Percentiles rank a stretch among this genome's conserved stretches.
Conservation (phyloP, 2,888 invertebrate species). For the Scaptomyza flava region DNA sequence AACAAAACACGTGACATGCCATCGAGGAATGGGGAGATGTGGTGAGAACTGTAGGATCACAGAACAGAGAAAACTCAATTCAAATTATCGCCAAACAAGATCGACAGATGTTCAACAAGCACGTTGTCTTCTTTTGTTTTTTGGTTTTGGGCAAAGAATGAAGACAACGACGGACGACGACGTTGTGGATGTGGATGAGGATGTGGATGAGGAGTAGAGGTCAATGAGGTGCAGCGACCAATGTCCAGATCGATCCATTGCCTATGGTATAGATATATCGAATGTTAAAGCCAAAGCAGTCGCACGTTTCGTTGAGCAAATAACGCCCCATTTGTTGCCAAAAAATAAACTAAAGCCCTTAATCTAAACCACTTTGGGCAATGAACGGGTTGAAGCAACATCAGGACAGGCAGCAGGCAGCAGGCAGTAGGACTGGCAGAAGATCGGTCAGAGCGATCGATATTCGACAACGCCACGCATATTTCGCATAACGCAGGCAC, state of each 20-base stretch:
- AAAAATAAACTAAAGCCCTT: constrained; percentile 69
- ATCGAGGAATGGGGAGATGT: neutral
- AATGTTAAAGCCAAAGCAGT: constrained; percentile 63
- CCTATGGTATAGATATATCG: constrained; percentile 15
- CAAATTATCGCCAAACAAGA: constrained; percentile 81
- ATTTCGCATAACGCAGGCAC: constrained; percentile 78
- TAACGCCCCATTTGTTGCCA: constrained; percentile 73
- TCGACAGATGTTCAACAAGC: constrained; percentile 80
- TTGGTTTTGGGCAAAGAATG: constrained; percentile 15
- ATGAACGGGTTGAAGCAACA: constrained; percentile 31
- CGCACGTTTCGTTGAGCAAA: constrained; percentile 80
- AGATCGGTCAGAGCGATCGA: constrained; percentile 65
- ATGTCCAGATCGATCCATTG: constrained; percentile 67
- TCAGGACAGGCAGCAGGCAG: neutral
- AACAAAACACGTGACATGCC: constrained; percentile 51
- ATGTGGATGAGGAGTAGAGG: constrained; percentile 58
- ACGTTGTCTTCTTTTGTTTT: constrained; percentile 3
- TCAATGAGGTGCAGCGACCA: constrained; percentile 77
- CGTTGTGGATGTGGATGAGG: constrained; percentile 8
- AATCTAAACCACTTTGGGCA: constrained; percentile 81
- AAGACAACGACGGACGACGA: constrained; percentile 17
- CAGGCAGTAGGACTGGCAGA: constrained; percentile 5
- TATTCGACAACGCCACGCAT: constrained; percentile 71
- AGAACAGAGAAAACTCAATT: constrained; percentile 78
- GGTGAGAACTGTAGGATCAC: constrained; percentile 48